Evolutionary conservation across 2,888 invertebrate genomes (phyloP).

Genomic region (Neocrepidodera transversa): DNA sequence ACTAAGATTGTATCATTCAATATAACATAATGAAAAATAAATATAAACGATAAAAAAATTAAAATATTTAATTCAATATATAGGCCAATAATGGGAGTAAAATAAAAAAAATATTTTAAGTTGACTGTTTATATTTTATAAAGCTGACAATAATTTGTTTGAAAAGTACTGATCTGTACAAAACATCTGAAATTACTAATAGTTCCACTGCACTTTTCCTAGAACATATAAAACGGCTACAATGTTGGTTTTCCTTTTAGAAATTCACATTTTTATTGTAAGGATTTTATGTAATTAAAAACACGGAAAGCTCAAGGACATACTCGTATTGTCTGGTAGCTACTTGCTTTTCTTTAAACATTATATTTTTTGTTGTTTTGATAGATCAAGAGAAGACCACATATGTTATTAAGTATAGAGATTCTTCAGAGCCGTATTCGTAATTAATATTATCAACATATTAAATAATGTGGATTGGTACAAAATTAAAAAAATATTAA

Average conservation of each 20-base stretch:
- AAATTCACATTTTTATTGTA: neutral
- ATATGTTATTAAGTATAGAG: slow-evolving; percentile 8
- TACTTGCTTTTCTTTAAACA: slow-evolving; percentile 10
- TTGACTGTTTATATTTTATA: too few relatives aligned
- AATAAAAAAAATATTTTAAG: too few relatives aligned
- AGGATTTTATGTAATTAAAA: neutral
- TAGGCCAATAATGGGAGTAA: too few relatives aligned
- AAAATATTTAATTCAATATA: too few relatives aligned
- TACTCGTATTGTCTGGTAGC: slow-evolving; percentile 18
- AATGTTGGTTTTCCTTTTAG: neutral
- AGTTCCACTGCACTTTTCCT: slow-evolving; percentile 8
- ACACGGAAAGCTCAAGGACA: slow-evolving; percentile 13
- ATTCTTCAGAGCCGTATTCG: neutral
- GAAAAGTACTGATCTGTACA: slow-evolving; percentile 13
- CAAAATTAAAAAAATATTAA: too few relatives aligned
- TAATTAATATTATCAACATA: too few relatives aligned
- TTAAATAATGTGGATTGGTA: too few relatives aligned
- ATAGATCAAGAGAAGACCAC: slow-evolving; percentile 26
- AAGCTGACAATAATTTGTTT: too few relatives aligned
- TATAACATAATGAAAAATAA: too few relatives aligned
- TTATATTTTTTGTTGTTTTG: slow-evolving; percentile 16
- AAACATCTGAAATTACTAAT: slow-evolving; percentile 22
- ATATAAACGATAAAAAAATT: too few relatives aligned
- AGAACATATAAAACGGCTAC: neutral
- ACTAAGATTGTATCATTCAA: too few relatives aligned